Evolutionary conservation across 2,113 vertebrate species (phyloP), one percentile per base, ranked within the genome.

Genomic region (Trogon surrucura): DNA sequence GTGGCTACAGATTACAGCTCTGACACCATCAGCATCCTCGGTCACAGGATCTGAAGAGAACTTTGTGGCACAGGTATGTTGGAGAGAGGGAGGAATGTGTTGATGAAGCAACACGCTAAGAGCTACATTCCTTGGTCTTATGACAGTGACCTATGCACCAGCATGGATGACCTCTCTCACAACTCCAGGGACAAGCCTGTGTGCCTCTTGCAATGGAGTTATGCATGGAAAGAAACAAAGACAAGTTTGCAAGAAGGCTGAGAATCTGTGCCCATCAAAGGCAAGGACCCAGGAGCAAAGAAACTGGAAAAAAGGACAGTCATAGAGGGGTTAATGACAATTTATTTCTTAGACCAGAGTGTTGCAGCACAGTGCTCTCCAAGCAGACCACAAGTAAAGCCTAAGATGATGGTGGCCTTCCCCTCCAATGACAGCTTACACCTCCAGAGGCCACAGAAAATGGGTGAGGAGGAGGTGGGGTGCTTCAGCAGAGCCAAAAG

Each of bases 121-220:
- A 38, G 27, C 16, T 71, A 8, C 6, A 10, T 50, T 51, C 69
- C 79, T 48, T 62, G 45, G 56, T 73, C 3, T 0, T 2, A 2
- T 9, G 6, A 36, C 41, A 48, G 26, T n/a, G 34, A 45, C 64
- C 64, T 20, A 5, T 15, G 20, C 47, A 57, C 34, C 10, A 5
- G 9, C 2, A 1, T 2, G 0, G 1, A 22, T 34, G 18, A 51
- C 51, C 7, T 70, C 50, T n/a, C 85, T 83, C 38, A 32, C 7
- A 20, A 25, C 11, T 44, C 30, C 53, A 32, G 32, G 16, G 47
- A 41, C 57, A 75, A 47, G 18, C 20, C 48, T 57, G 8, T 1
- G 0, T 48, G 19, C 80, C 91, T 66, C 12, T 80, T 54, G 32
- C 38, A 50, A 13, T 23, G 30, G 44, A 8, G 15, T 64, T 79